Conservation (phyloP, 2,797 vertebrate species). For the Acipenser ruthenus region DNA sequence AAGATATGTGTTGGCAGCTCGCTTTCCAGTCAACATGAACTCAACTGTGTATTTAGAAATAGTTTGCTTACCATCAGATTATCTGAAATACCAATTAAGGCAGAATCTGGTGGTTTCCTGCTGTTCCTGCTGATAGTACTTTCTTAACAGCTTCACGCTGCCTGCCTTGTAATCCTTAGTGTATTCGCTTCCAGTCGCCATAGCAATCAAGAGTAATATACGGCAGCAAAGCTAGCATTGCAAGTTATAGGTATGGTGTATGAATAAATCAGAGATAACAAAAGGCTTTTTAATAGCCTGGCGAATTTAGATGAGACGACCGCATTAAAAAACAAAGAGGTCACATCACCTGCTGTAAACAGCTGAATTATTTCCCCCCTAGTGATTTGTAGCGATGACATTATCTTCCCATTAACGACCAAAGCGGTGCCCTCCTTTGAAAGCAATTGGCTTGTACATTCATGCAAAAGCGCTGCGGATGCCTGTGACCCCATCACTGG, state of each 20-base stretch:
- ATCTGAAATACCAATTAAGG: conserved; percentile 28
- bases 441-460: conserved; percentile 1
- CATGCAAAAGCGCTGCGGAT: neutral
- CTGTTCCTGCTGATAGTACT: conserved; percentile 22
- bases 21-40: neutral
- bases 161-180: conserved; percentile 31
- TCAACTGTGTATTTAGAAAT: neutral
- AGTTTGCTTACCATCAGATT: conserved; percentile 17
- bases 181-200: conserved; percentile 36
- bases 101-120: conserved; percentile 26
- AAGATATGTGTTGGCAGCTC: neutral
- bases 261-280: neutral
- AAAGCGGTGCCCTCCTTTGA: neutral
- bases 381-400: neutral
- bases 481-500: neutral
- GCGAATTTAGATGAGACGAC: conserved; percentile 2
- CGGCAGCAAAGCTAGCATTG: neutral
- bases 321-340: neutral
- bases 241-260: neutral
- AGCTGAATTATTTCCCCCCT: neutral
- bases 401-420: neutral
- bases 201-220: conserved; percentile 25
- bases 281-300: neutral
- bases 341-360: neutral
- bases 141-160: conserved; percentile 24